These are phyloP conservation scores for Lepilemur ruficaudatus DNA, from an alignment of 2,797 vertebrate species.

Conservation along the genomic window DNA sequence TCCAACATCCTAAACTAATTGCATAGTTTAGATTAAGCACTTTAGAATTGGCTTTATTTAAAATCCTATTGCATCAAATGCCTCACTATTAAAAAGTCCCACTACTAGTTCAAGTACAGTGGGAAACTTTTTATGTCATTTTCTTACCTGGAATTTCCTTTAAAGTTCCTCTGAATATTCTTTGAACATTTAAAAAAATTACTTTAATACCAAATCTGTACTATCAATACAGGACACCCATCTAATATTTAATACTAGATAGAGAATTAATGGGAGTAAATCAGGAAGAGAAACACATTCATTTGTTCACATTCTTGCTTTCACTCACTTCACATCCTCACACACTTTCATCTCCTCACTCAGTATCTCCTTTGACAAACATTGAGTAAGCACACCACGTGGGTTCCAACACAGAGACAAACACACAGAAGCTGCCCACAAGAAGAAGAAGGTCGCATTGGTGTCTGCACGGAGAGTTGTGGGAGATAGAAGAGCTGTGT, in stretches of 20 bases:
- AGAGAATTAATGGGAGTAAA: not conserved
- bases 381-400: not conserved
- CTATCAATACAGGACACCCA: not conserved
- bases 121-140: not conserved
- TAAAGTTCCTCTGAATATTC: not conserved
- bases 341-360: not conserved
- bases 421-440: not conserved
- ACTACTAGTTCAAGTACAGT: not conserved
- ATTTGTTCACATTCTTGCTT: not conserved
- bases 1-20: slow-evolving; percentile 48
- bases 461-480: not conserved
- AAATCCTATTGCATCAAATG: slow-evolving; percentile 34
- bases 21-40: not conserved
- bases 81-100: not conserved
- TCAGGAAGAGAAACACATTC: not conserved
- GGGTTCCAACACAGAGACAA: not conserved
- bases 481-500: not conserved
- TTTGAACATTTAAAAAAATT: not conserved
- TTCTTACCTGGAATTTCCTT: not conserved
- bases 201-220: not conserved
- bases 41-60: slow-evolving; percentile 33
- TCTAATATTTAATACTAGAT: not conserved
- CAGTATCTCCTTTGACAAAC: not conserved
- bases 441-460: not conserved
- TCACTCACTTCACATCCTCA: not conserved